These are phyloP conservation scores for Cephalopholis sonnerati DNA, from an alignment of 2,113 vertebrate genomes.

Conservation along the genomic window DNA sequence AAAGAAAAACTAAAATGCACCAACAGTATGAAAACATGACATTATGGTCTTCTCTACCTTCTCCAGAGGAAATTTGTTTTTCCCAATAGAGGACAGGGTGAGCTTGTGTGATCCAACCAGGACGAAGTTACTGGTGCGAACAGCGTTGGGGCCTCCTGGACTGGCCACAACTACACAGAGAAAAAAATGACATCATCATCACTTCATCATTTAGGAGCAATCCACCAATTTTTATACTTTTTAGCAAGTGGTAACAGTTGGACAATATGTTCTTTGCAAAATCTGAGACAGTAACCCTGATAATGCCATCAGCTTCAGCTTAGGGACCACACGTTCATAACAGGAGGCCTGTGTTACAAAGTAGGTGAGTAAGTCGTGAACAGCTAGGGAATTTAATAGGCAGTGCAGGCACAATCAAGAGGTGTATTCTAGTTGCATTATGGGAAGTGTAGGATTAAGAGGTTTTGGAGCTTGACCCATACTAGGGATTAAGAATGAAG, in stretches of 20 bases:
- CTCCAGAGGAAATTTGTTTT: conserved; percentile 90
- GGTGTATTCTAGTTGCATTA: background rate
- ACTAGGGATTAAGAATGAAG: too few relatives aligned
- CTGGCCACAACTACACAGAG: conserved; percentile 89
- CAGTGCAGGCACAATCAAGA: background rate
- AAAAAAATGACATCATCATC: background rate
- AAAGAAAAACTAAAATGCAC: too few relatives aligned
- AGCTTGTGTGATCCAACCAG: conserved; percentile 93
- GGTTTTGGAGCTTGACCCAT: background rate
- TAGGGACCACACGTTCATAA: background rate
- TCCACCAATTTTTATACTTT: background rate
- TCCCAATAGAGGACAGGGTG: conserved; percentile 89
- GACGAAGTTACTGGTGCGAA: conserved; percentile 92
- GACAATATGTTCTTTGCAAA: too few relatives aligned
- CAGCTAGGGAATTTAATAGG: background rate
- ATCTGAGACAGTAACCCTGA: background rate
- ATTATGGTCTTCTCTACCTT: conserved; percentile 86
- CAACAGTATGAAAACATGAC: background rate
- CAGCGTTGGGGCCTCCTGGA: conserved; percentile 90
- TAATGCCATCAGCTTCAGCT: background rate
- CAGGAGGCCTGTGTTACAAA: background rate
- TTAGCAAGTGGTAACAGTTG: too few relatives aligned
- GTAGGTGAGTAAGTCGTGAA: background rate
- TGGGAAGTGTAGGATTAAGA: background rate
- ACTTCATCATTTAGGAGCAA: too few relatives aligned